These are phyloP conservation scores for Mormyrus proboscirostris DNA, from an alignment of 2,797 vertebrate genomes.

Conservation along the genomic window DNA sequence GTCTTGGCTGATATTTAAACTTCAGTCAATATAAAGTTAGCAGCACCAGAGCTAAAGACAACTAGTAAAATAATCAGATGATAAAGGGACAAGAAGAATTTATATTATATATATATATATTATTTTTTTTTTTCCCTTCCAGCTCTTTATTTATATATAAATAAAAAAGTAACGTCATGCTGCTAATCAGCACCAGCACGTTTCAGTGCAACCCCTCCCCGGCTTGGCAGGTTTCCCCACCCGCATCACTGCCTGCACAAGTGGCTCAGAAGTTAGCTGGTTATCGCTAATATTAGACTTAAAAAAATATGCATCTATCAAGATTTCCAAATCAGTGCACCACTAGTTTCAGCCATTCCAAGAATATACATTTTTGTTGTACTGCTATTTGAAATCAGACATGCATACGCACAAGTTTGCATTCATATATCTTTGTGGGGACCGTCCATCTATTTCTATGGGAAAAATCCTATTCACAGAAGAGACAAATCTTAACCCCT, in stretches of 20 bases:
- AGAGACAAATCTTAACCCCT: neutral
- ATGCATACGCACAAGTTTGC: no score
- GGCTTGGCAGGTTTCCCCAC: neutral
- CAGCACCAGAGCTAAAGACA: neutral
- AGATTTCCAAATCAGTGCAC: neutral
- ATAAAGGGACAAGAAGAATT: neutral
- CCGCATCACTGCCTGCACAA: neutral
- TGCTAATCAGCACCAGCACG: neutral
- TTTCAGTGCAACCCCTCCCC: neutral
- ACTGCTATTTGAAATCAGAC: neutral
- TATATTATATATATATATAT: no score
- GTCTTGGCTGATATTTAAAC: neutral
- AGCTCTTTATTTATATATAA: no score
- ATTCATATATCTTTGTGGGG: no score
- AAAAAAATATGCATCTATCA: neutral
- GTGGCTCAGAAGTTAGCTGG: neutral
- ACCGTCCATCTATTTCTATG: no score
- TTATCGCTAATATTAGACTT: neutral
- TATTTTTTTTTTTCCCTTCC: no score
- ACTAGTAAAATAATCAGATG: neutral
- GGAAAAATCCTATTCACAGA: neutral
- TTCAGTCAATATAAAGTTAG: neutral
- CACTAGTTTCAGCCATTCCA: neutral
- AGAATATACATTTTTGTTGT: neutral
- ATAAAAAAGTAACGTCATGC: neutral